Conservation (phyloP, 2,113 vertebrate genomes). For the Thalassoma bifasciatum region DNA sequence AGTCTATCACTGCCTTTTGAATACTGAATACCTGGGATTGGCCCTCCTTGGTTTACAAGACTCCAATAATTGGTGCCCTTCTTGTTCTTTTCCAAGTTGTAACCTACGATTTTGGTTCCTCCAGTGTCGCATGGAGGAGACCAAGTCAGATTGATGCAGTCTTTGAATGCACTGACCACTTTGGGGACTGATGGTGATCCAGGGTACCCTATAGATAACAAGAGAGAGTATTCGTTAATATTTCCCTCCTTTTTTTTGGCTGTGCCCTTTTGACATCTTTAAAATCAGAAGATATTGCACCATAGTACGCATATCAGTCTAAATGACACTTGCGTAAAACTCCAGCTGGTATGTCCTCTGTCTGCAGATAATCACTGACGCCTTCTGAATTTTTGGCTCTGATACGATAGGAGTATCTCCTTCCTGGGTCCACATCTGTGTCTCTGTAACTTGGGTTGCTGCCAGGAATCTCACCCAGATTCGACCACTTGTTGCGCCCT, state of each 20-base stretch:
- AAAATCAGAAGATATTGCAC: background rate
- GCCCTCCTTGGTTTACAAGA: constrained; percentile 81
- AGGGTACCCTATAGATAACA: constrained; percentile 81
- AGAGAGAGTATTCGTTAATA: background rate
- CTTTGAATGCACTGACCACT: constrained; percentile 83
- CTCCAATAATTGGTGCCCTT: constrained; percentile 88
- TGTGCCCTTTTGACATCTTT: background rate
- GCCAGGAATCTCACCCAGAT: constrained; percentile 79
- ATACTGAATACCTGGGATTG: constrained; percentile 79
- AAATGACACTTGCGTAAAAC: constrained; percentile 80
- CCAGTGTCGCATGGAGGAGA: constrained; percentile 82
- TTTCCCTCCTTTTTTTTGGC: background rate
- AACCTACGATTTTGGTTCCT: constrained; percentile 85
- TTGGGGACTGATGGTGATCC: constrained; percentile 84
- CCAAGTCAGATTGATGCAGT: constrained; percentile 86
- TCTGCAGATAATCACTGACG: constrained; percentile 83
- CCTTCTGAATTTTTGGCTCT: constrained; percentile 87
- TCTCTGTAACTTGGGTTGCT: constrained; percentile 82
- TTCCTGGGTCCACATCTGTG: constrained; percentile 82
- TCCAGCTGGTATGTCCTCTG: constrained; percentile 85
- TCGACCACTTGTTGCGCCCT: constrained; percentile 86
- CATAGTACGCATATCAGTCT: background rate
- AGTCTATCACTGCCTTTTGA: background rate
- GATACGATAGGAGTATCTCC: constrained; percentile 88
- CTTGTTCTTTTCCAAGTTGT: constrained; percentile 90